These are phyloP conservation scores for Bombylius major DNA, from an alignment of 2,888 invertebrate genomes.

Conservation along the genomic window DNA sequence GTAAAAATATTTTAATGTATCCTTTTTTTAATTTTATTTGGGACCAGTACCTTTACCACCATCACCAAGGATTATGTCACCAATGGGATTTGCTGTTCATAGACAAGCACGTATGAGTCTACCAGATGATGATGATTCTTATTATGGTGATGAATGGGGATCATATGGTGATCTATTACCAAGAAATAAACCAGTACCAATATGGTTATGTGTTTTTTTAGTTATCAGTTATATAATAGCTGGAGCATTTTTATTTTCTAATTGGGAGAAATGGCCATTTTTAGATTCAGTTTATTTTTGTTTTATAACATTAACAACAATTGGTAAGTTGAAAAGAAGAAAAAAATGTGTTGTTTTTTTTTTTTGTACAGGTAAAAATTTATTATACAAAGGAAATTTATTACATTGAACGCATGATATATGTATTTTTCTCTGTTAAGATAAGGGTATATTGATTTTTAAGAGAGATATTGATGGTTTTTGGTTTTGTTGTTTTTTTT, in stretches of 20 bases:
- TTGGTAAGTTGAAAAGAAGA: conserved; percentile 39
- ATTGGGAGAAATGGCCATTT: conserved; percentile 78
- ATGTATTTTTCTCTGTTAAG: too few species aligned
- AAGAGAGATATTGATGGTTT: too few species aligned
- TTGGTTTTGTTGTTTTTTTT: too few species aligned
- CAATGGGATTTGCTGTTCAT: conserved; percentile 51
- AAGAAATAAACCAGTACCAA: conserved; percentile 60
- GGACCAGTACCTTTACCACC: conserved; percentile 26
- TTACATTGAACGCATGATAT: background rate
- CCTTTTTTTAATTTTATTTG: background rate
- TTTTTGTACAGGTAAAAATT: background rate
- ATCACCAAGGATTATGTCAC: conserved; percentile 54
- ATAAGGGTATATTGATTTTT: too few species aligned
- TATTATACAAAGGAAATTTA: background rate
- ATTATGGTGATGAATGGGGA: conserved; percentile 40
- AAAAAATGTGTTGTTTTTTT: too few species aligned
- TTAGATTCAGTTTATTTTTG: conserved; percentile 87
- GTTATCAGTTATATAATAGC: conserved; percentile 82
- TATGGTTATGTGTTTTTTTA: conserved; percentile 77
- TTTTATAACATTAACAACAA: conserved; percentile 86
- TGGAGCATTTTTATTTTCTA: conserved; percentile 73
- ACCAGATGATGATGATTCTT: conserved; percentile 48
- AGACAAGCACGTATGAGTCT: conserved; percentile 38
- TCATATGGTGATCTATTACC: conserved; percentile 34
- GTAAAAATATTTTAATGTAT: background rate